Evolutionary conservation across 2,888 invertebrate species (phyloP), one percentile per base, ranked within the genome.

Genomic region (Leptarthrus brevirostris): DNA sequence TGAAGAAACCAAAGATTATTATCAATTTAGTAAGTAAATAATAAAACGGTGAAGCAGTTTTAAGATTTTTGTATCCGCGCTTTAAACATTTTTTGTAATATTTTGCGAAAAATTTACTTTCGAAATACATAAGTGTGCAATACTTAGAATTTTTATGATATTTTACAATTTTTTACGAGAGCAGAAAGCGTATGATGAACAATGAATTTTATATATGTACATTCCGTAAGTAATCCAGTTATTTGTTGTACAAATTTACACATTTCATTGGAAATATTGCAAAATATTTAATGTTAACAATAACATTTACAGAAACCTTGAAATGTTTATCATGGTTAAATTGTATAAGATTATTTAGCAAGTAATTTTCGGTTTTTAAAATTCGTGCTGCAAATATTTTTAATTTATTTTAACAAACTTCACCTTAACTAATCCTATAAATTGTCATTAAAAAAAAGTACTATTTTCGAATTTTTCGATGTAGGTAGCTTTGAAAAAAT

Each of bases 81-180:
- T 49, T 47, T 20, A 24, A 22, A 22, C 14, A 64, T 64, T 22
- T 64, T 64, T 64, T 64, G 40, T 64, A 64, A 64, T 24, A 22
- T 64, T 64, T 64, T 64, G 64, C 64, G 64, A 44, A 24, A 47
- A 64, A 47, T 44, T 47, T 64, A 64, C 64, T 64, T 61, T 64
- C 64, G 20, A 36, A 64, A 44, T 24, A n/a, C n/a, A n/a, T 56
- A 36, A 58, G 58, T 58, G 44, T 64, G 64, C 44, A 64, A 64
- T 64, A 64, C 44, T 64, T 64, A 64, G 64, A 20, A 6, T 64
- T 64, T 64, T 64, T 64, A 64, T 58, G 58, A 58, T 64, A 14
- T 64, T 64, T 64, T 64, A 64, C 64, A 64, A 47, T 44, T 64
- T 64, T 64, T 26, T 64, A 64, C 40, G 44, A 36, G 36, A 34